Evolutionary conservation across 1,140 invertebrate species (phyloP).

Genomic region (Cyrtorhinus lividipennis): DNA sequence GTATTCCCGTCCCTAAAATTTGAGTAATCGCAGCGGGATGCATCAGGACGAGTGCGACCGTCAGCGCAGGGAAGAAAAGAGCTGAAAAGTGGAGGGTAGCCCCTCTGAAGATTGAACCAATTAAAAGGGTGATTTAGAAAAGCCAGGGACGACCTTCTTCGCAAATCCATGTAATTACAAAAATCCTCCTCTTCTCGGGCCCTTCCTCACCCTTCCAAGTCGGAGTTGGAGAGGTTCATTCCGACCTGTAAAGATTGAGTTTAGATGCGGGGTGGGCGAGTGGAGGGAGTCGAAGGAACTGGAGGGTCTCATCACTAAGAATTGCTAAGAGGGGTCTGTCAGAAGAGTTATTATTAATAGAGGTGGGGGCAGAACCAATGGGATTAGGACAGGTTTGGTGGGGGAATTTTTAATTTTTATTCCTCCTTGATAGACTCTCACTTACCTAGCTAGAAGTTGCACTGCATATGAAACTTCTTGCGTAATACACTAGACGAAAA

Average conservation of each 20-base stretch:
- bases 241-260: constrained; percentile 4
- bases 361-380: background rate
- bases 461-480: too few relatives aligned
- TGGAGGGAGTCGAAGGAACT: background rate
- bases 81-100: background rate
- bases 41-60: too few relatives aligned
- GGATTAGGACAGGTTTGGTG: background rate
- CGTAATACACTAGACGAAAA: too few relatives aligned
- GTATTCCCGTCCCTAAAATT: too few relatives aligned
- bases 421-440: too few relatives aligned
- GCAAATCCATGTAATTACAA: constrained; percentile 10
- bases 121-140: constrained; percentile 10
- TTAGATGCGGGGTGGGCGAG: background rate
- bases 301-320: constrained; percentile 5
- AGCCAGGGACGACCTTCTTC: constrained; percentile 9
- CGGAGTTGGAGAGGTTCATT: constrained; percentile 3
- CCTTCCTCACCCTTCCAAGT: background rate
- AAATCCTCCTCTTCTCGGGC: background rate
- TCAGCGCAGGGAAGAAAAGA: too few relatives aligned
- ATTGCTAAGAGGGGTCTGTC: constrained; percentile 4
- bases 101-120: constrained; percentile 8
- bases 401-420: background rate
- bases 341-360: background rate
- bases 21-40: background rate
- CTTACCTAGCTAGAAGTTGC: too few relatives aligned